Evolutionary conservation across 2,113 vertebrate genomes (phyloP).

Genomic region (Motacilla alba): DNA sequence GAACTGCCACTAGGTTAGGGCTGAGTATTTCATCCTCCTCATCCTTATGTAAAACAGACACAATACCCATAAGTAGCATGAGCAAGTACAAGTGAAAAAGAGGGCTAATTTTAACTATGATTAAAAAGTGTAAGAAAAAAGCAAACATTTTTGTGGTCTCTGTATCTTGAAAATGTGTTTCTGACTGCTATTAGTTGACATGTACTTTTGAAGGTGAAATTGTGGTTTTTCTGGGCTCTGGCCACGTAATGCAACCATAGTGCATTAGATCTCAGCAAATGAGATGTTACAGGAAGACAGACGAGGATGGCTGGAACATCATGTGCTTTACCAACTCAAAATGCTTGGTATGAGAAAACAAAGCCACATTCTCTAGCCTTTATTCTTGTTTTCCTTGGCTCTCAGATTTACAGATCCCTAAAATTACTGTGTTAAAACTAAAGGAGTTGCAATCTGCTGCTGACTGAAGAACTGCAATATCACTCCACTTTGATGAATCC

Average conservation of each 20-base stretch:
- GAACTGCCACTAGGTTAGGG: background rate
- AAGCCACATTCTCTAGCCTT: background rate
- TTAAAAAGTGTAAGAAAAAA: background rate
- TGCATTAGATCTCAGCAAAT: slow-evolving; percentile 13
- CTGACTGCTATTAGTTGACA: background rate
- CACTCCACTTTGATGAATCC: background rate
- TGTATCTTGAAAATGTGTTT: background rate
- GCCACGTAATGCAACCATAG: background rate
- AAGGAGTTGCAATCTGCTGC: background rate
- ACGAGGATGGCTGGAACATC: slow-evolving; percentile 12
- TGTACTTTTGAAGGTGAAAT: background rate
- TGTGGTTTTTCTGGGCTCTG: background rate
- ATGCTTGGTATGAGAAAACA: slow-evolving; percentile 6
- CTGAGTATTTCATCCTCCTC: background rate
- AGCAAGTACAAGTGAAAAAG: background rate
- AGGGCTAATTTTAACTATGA: background rate
- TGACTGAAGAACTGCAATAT: background rate
- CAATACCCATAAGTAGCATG: rapidly evolving
- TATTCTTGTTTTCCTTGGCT: background rate
- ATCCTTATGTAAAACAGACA: background rate
- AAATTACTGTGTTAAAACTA: background rate
- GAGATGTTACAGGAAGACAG: background rate
- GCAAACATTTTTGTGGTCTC: background rate
- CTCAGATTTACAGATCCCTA: background rate
- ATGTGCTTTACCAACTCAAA: slow-evolving; percentile 23